A percentile compares a stretch with the other conserved stretches of the same genome.
Evolutionary conservation across 92 coral and sea anemone genomes (phyloP).

Genomic region (Plumapathes pennacea): DNA sequence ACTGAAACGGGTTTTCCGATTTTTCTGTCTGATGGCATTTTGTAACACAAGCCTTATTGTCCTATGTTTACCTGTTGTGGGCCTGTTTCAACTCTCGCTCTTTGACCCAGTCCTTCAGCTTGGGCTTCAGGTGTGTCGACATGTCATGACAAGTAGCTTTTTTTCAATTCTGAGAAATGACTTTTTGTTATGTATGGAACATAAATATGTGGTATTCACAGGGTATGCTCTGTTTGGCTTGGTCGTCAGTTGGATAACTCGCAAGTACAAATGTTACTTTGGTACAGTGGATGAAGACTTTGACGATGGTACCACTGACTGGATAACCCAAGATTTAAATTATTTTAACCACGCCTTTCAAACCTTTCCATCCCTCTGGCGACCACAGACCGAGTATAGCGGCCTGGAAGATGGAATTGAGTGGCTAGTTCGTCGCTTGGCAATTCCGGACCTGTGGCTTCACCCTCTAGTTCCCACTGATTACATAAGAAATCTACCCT

Average conservation of each 20-base stretch:
- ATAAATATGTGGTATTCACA: conserved; percentile 33
- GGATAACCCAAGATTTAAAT: conserved; percentile 90
- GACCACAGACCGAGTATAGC: conserved; percentile 62
- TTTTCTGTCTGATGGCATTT: conserved; percentile 62
- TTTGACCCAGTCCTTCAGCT: conserved; percentile 63
- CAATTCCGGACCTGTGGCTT: conserved; percentile 95
- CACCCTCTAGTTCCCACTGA: conserved; percentile 93
- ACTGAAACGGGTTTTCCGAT: conserved; percentile 67
- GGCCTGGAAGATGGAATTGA: conserved; percentile 91
- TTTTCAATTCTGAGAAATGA: conserved; percentile 71
- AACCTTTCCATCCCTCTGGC: conserved; percentile 70
- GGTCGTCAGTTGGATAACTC: conserved; percentile 55
- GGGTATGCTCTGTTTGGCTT: conserved; percentile 74
- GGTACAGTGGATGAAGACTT: conserved; percentile 63
- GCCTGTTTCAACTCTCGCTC: conserved; percentile 74
- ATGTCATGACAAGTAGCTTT: conserved; percentile 72
- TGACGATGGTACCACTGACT: conserved; percentile 60
- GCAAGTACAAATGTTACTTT: conserved; percentile 58
- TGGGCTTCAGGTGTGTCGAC: conserved; percentile 69
- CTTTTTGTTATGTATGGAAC: conserved; percentile 40
- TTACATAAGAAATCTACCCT: conserved; percentile 83
- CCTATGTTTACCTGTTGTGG: conserved; percentile 72
- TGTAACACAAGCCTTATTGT: conserved; percentile 82
- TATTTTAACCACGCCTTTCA: conserved; percentile 70
- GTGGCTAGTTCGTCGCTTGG: conserved; percentile 83